Base-by-base conservation (phyloP, 1,140 invertebrate species). In the Lepidurus apus region DNA sequence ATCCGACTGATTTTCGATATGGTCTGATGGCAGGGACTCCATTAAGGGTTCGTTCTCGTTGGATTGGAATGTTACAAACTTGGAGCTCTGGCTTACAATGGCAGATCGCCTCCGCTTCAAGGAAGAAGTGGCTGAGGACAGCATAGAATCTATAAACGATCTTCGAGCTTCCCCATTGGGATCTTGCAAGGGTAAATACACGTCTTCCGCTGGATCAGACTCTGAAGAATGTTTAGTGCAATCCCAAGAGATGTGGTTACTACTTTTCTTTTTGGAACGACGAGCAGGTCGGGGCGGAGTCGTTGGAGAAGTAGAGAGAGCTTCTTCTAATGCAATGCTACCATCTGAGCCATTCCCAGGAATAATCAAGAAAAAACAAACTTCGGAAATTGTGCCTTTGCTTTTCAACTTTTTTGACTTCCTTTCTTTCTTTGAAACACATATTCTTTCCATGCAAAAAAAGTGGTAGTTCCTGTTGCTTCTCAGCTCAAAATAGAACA, bases 31-130 rank as follows among this genome's bases (percentile, higher is more conserved):
- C 13, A 17, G 17, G 17, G 53, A 65, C 2, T 65, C 53, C 53
- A 65, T 65, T 65, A 65, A n/a, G 53, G 53, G 53, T 21, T 65
- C 53, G 17, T 65, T 21, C 53, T 65, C 53, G 21, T 65, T 65
- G 53, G 17, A n/a, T 9, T 65, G 53, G 53, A 65, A 65, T 65
- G 53, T 65, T 21, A 65, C 53, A 17, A n/a, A 65, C 53, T 65
- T 65, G 53, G 53, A 65, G 53, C 53, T 65, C 53, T 21, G 17
- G 53, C 21, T 65, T 13, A 7, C 53, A 13, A 65, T n/a, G 53
- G 17, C 53, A 65, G 53, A 65, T 7, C 53, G 53, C 6, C 53
- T n/a, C 13, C 53, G 17, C 21, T n/a, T n/a, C 13, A 65, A 65
- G 7, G 53, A 65, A 65, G 53, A 65, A 21, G 53, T 65, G 53